Evolutionary conservation across 2,113 vertebrate genomes (phyloP).

Genomic region (Parus major): DNA sequence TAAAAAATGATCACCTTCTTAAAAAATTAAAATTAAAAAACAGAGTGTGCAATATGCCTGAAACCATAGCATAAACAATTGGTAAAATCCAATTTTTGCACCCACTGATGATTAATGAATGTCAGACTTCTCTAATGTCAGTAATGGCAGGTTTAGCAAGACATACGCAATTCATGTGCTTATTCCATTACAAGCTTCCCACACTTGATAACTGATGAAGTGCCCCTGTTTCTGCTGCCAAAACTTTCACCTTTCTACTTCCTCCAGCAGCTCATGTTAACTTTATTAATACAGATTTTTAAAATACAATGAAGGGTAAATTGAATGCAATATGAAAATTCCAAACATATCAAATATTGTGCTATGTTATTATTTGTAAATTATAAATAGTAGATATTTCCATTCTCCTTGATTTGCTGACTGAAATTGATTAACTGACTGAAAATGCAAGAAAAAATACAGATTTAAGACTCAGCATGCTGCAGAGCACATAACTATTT

Average conservation of each 20-base stretch:
- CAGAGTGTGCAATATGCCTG: neutral
- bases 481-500: neutral
- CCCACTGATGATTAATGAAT: neutral
- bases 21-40: neutral
- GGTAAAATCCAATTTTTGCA: neutral
- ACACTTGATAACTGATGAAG: neutral
- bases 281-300: neutral
- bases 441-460: neutral
- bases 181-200: neutral
- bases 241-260: neutral
- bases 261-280: neutral
- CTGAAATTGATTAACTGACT: neutral
- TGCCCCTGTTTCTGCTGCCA: neutral
- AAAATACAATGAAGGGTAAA: neutral
- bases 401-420: neutral
- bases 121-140: neutral
- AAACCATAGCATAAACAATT: neutral
- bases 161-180: neutral
- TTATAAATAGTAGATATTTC: neutral
- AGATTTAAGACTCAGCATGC: neutral
- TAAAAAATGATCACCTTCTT: neutral
- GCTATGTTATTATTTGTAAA: neutral
- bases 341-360: neutral
- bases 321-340: neutral
- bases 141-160: neutral